phyloP scores from a whole-genome alignment of 1,140 invertebrate species.

The Drosophila nasuta region DNA sequence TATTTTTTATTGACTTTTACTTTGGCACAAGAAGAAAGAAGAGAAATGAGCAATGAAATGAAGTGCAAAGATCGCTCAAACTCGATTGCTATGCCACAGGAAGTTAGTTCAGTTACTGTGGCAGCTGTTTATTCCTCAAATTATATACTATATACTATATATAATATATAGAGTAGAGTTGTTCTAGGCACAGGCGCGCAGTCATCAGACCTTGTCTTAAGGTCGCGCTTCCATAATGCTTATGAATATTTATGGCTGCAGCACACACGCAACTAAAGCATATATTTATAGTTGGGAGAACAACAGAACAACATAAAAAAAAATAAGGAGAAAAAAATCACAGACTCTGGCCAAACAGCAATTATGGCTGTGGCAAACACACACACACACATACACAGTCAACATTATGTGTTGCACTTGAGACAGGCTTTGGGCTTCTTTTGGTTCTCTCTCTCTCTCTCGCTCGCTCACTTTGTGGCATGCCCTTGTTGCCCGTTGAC shows the following conservation, averaged over 20 bases:
- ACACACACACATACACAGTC: slow-evolving; percentile 8
- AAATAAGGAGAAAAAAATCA: slow-evolving; percentile 38
- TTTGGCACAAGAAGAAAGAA: slow-evolving; percentile 45
- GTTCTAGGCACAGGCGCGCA: background rate
- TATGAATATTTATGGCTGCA: slow-evolving; percentile 52
- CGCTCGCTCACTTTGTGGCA: slow-evolving; percentile 9
- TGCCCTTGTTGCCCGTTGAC: slow-evolving; percentile 62
- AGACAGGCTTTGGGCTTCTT: slow-evolving; percentile 31
- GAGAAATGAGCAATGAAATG: slow-evolving; percentile 57
- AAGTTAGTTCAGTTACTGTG: slow-evolving; percentile 42
- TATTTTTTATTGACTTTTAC: slow-evolving; percentile 76
- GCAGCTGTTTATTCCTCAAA: slow-evolving; percentile 16
- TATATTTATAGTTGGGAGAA: slow-evolving; percentile 27
- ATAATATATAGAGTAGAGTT: background rate
- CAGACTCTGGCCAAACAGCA: slow-evolving; percentile 43
- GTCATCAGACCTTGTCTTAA: slow-evolving; percentile 50
- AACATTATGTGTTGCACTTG: slow-evolving; percentile 53
- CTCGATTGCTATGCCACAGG: slow-evolving; percentile 38
- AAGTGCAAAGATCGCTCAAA: slow-evolving; percentile 61
- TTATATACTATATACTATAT: too few relatives aligned
- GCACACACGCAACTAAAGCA: slow-evolving; percentile 29
- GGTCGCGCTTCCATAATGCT: slow-evolving; percentile 25
- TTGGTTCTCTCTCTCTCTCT: slow-evolving; percentile 24
- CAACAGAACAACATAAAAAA: too few relatives aligned
- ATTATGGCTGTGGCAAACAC: slow-evolving; percentile 50